These are phyloP conservation scores for Melanaphis sacchari DNA, from an alignment of 1,140 invertebrate genomes.

Conservation along the genomic window DNA sequence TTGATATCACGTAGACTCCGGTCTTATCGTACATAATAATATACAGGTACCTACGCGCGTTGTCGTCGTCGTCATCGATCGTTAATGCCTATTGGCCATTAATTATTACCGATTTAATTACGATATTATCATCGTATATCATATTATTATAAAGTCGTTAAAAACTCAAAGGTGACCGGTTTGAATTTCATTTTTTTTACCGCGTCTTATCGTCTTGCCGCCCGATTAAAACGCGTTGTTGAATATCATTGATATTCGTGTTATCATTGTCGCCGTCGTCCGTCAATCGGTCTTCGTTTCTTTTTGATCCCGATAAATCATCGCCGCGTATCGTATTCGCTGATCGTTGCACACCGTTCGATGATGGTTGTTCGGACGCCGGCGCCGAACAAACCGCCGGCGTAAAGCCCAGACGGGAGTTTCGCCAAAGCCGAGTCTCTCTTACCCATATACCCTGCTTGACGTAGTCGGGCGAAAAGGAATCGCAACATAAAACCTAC, in stretches of 20 bases:
- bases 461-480: not conserved
- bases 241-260: not conserved
- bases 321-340: not conserved
- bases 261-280: not conserved
- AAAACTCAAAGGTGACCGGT: not conserved
- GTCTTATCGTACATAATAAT: not conserved
- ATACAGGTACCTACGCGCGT: not conserved
- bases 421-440: not conserved
- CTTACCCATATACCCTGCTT: not conserved
- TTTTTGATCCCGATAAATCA: not conserved
- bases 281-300: not conserved
- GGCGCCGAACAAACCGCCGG: conserved; percentile 40
- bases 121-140: not conserved
- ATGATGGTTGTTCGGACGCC: not conserved
- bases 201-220: not conserved
- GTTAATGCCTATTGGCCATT: not conserved
- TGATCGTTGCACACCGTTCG: not conserved
- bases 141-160: not conserved
- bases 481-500: not conserved
- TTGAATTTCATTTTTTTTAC: not conserved
- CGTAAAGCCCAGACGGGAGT: not conserved
- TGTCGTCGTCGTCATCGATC: not conserved
- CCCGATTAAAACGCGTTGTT: not conserved
- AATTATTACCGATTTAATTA: not conserved
- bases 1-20: not conserved